A percentile compares a stretch with the other conserved stretches of the same genome.
Conservation (phyloP, 1,140 invertebrate species). For the Patella vulgata region DNA sequence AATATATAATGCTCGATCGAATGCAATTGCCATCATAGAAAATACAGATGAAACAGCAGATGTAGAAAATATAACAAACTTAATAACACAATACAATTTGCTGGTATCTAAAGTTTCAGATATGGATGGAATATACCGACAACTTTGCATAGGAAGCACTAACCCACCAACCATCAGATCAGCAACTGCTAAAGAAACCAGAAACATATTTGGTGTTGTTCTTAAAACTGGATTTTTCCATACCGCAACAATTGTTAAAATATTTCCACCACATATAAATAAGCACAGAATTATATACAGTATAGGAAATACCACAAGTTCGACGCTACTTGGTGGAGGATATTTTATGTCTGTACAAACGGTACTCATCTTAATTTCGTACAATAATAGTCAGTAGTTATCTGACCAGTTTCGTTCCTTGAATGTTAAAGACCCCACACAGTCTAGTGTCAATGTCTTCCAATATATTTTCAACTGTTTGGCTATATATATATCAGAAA, state of each 20-base stretch:
- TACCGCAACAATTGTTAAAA: conserved; percentile 84
- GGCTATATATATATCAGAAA: no score
- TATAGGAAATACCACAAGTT: no score
- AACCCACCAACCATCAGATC: conserved; percentile 76
- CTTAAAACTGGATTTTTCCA: conserved; percentile 84
- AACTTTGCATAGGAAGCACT: background rate
- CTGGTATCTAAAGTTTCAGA: background rate
- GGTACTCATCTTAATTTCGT: no score
- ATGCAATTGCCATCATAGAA: conserved; percentile 2
- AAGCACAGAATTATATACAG: conserved; percentile 4
- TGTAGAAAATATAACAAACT: background rate
- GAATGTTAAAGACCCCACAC: no score
- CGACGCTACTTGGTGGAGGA: no score
- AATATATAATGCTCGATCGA: conserved; percentile 7
- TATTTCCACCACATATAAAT: conserved; percentile 74
- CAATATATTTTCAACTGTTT: no score
- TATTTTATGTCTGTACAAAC: no score
- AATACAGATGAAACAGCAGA: background rate
- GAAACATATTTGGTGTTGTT: conserved; percentile 93
- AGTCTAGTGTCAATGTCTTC: no score
- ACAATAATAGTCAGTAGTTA: no score
- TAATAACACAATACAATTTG: conserved; percentile 5
- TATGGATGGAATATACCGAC: background rate
- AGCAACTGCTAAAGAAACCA: conserved; percentile 89
- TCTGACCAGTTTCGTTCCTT: no score